phyloP scores from a whole-genome alignment of 1,140 invertebrate genomes.

The Drosophila serrata region DNA sequence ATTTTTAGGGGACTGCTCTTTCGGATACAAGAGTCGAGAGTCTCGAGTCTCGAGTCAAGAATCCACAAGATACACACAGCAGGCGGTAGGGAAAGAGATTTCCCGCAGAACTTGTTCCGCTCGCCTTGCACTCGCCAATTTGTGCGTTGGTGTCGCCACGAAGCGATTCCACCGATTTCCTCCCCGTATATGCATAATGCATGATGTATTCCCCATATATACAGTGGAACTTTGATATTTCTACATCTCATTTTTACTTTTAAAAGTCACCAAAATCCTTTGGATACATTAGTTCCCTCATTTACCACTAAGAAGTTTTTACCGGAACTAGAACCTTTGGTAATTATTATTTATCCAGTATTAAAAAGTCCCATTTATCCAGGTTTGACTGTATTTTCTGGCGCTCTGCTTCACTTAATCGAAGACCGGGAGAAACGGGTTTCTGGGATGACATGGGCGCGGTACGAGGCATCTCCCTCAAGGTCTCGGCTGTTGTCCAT shows the following conservation, averaged over 20 bases:
- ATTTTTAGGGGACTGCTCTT: slow-evolving; percentile 72
- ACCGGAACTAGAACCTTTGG: background rate
- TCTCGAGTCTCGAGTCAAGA: slow-evolving; percentile 15
- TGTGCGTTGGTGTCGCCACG: slow-evolving; percentile 54
- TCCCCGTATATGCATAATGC: slow-evolving; percentile 14
- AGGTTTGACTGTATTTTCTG: slow-evolving; percentile 10
- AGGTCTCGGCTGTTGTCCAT: slow-evolving; percentile 35
- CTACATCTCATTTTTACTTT: fast-evolving
- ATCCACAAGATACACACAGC: slow-evolving; percentile 52
- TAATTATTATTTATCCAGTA: background rate
- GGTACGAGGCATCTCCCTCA: slow-evolving; percentile 19
- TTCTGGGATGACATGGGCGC: slow-evolving; percentile 27
- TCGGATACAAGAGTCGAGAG: slow-evolving; percentile 30
- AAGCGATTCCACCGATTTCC: slow-evolving; percentile 3
- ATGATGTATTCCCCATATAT: background rate
- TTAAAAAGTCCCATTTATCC: background rate
- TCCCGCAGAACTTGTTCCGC: slow-evolving; percentile 56
- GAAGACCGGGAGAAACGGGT: slow-evolving; percentile 45
- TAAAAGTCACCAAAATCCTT: background rate
- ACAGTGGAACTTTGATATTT: background rate
- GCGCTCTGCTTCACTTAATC: slow-evolving; percentile 15
- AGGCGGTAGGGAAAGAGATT: slow-evolving; percentile 25
- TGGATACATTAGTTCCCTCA: background rate
- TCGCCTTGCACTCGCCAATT: slow-evolving; percentile 52
- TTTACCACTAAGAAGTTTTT: background rate